Base-by-base conservation (phyloP, 35 echinoderm and acorn worm genomes). In the Ophiothrix spiculata region DNA sequence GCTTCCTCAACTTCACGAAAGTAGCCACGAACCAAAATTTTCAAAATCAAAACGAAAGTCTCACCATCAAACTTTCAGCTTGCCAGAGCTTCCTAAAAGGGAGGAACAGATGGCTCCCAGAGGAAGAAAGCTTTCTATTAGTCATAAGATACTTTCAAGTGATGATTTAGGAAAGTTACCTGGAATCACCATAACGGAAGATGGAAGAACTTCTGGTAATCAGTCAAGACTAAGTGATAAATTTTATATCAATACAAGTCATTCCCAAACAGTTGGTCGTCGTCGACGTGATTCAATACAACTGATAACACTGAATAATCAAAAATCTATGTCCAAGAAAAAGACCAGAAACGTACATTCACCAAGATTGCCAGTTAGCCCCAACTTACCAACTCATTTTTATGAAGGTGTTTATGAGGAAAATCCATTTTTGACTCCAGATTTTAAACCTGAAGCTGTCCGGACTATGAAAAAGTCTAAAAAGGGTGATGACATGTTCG, bases 171-270 rank as follows among this genome's bases (percentile, higher is more conserved):
- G 39, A 38, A 91, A 91, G 29, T 82, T 85, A n/a, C 84, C 89
- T 1, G 82, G 75, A 42, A 85, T 86, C 33, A 85, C 12, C 8
- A 38, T 37, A 1, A 83, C 54, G 36, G 75, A 84, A 33, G 80
- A 75, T 34, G n/a, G n/a, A n/a, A n/a, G n/a, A n/a, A n/a, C n/a
- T n/a, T n/a, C n/a, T n/a, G n/a, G n/a, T n/a, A 38, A 64, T 10
- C 25, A 8, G 4, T 39, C n/a, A 19, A 16, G 38, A 28, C n/a
- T 34, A 79, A 76, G 37, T 34, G 28, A 42, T 13, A 81, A 90
- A 64, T 90, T 94, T 69, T 90, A 90, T 37, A 82, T 94, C 63
- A 90, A 94, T 49, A 94, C 92, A 32, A 94, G 92, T 83, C 78
- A 80, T 69, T 69, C 60, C 29, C 6, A 69, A n/a, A 64, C 79